Conservation (phyloP, 1,140 invertebrate species). For the Leptonema lineaticorne region DNA sequence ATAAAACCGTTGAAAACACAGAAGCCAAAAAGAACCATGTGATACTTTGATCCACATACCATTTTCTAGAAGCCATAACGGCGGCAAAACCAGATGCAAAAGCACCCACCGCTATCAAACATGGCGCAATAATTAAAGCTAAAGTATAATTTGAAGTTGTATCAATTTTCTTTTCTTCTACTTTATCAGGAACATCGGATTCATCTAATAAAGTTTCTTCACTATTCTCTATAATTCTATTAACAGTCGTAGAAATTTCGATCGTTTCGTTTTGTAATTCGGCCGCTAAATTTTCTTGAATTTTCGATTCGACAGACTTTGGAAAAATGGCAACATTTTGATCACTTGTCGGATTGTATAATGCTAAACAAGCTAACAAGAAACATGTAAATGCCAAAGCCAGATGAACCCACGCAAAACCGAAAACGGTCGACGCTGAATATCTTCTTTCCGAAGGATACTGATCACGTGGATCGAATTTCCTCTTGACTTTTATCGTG, state of each 20-base stretch:
- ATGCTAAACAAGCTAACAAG: constrained; percentile 56
- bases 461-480: constrained; percentile 58
- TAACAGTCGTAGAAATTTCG: neutral
- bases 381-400: constrained; percentile 57
- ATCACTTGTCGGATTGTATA: constrained; percentile 48
- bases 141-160: neutral
- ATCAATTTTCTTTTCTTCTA: neutral
- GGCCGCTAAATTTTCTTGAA: neutral
- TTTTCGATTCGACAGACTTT: neutral
- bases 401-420: constrained; percentile 62
- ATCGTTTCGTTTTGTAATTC: neutral
- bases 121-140: constrained; percentile 40
- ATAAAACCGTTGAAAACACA: constrained; percentile 52
- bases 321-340: neutral
- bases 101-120: constrained; percentile 55
- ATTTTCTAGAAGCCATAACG: constrained; percentile 61
- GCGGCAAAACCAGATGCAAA: constrained; percentile 57
- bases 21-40: constrained; percentile 60
- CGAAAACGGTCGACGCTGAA: constrained; percentile 65
- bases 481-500: constrained; percentile 64
- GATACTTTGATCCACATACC: constrained; percentile 68
- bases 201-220: neutral
- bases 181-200: too few species aligned
- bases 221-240: neutral
- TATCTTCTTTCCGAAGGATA: constrained; percentile 67